These are phyloP conservation scores for Antheraea mylitta DNA, from an alignment of 1,140 invertebrate genomes.

Conservation along the genomic window DNA sequence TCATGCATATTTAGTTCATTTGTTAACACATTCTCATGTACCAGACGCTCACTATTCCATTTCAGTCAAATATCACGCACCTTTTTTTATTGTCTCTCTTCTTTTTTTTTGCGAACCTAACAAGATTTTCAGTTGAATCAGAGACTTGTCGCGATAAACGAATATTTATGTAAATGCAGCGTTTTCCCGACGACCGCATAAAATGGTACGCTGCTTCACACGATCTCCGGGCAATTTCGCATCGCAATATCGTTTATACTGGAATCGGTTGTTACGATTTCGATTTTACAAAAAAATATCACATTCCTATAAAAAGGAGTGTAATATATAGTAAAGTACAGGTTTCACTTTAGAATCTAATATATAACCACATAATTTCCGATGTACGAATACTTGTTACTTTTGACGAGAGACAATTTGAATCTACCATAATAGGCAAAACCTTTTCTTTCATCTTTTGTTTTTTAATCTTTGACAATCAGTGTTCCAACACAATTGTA, in stretches of 20 bases:
- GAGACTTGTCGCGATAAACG: constrained; percentile 40
- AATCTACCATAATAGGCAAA: too few relatives aligned
- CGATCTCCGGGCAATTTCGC: constrained; percentile 29
- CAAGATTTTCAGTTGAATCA: constrained; percentile 38
- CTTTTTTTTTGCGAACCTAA: constrained; percentile 27
- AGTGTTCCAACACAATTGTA: too few relatives aligned
- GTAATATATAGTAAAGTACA: background rate
- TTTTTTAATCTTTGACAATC: too few relatives aligned
- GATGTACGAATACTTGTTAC: too few relatives aligned
- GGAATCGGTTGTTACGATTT: constrained; percentile 17
- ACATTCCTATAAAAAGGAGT: background rate
- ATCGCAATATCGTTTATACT: constrained; percentile 27
- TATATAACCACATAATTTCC: too few relatives aligned
- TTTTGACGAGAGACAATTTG: too few relatives aligned
- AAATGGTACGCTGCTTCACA: constrained; percentile 31
- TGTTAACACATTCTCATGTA: background rate
- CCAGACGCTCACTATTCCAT: constrained; percentile 4
- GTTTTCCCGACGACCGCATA: constrained; percentile 29
- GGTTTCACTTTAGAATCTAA: too few relatives aligned
- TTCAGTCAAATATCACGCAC: constrained; percentile 19
- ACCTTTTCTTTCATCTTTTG: too few relatives aligned
- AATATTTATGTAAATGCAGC: constrained; percentile 44
- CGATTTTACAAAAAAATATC: constrained; percentile 12
- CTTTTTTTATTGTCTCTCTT: constrained; percentile 24
- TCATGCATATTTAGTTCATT: background rate